phyloP scores from a whole-genome alignment of 2,113 vertebrate species.

The Phasianus colchicus region DNA sequence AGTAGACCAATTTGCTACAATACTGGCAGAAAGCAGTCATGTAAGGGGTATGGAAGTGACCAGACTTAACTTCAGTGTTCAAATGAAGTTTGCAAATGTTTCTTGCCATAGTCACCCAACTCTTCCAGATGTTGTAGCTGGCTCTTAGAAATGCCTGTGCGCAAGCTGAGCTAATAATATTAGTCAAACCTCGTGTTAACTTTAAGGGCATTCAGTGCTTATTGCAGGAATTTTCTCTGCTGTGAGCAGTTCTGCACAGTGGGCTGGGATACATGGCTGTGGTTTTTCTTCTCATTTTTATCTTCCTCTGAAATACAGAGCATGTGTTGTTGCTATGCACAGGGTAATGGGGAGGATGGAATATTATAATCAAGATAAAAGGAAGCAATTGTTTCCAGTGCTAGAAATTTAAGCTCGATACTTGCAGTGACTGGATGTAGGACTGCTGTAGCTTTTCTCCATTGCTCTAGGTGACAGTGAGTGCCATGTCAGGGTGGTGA shows the following conservation, averaged over 20 bases:
- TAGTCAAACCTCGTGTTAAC: not conserved
- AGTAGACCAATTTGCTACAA: not conserved
- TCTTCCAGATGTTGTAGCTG: not conserved
- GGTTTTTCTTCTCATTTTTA: not conserved
- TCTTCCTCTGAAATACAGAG: not conserved
- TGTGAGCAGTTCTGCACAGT: not conserved
- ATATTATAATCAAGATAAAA: not conserved
- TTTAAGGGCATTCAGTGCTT: not conserved
- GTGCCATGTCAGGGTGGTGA: not conserved
- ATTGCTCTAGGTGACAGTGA: fast-evolving
- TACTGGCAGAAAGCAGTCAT: not conserved
- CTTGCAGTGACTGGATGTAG: not conserved
- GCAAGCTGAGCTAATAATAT: not conserved
- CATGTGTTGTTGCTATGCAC: not conserved
- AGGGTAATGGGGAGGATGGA: not conserved
- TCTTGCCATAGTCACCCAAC: not conserved
- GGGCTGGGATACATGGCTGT: not conserved
- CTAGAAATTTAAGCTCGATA: not conserved
- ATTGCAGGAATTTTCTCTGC: not conserved
- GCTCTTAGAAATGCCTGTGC: not conserved
- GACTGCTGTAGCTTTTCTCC: fast-evolving
- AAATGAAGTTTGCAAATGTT: not conserved
- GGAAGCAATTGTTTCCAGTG: not conserved
- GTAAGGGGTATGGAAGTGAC: not conserved
- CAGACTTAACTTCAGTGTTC: not conserved